Evolutionary conservation across 2,797 vertebrate genomes (phyloP).

Genomic region (Brachymystax lenok): DNA sequence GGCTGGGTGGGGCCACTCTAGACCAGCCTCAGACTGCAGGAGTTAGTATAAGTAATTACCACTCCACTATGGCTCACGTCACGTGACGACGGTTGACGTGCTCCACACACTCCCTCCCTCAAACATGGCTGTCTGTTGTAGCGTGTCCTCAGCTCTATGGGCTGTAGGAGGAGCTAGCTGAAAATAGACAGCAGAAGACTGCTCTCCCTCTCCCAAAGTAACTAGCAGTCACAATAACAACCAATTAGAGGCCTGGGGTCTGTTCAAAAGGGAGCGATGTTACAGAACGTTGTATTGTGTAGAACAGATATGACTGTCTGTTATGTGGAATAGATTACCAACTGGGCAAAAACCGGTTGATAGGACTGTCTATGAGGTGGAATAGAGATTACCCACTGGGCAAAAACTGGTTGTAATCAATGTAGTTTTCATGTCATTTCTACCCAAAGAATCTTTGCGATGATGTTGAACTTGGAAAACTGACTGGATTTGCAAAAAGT

Average conservation of each 20-base stretch:
- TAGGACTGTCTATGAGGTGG: too few species aligned
- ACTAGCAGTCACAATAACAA: conserved; percentile 54
- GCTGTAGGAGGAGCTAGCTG: conserved; percentile 31
- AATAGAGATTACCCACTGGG: too few species aligned
- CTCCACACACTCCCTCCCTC: conserved; percentile 8
- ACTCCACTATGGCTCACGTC: conserved; percentile 19
- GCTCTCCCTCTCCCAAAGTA: conserved; percentile 57
- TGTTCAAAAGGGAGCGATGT: background rate
- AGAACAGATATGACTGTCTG: background rate
- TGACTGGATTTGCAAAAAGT: too few species aligned
- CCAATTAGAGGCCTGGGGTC: conserved; percentile 21
- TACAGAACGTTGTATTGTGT: background rate
- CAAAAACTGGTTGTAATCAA: too few species aligned
- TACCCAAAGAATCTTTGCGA: too few species aligned
- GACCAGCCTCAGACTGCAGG: background rate
- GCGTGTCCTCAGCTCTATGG: background rate
- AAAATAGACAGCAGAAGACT: conserved; percentile 47
- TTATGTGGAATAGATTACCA: background rate
- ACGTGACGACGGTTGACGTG: conserved; percentile 24
- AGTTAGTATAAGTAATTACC: conserved; percentile 28
- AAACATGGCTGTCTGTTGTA: conserved; percentile 17
- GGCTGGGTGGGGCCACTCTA: conserved; percentile 65
- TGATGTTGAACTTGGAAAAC: too few species aligned
- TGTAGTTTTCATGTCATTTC: too few species aligned
- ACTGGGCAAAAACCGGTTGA: too few species aligned